phyloP scores from a whole-genome alignment of 92 coral and sea anemone species.

The Epizoanthus scotinus region DNA sequence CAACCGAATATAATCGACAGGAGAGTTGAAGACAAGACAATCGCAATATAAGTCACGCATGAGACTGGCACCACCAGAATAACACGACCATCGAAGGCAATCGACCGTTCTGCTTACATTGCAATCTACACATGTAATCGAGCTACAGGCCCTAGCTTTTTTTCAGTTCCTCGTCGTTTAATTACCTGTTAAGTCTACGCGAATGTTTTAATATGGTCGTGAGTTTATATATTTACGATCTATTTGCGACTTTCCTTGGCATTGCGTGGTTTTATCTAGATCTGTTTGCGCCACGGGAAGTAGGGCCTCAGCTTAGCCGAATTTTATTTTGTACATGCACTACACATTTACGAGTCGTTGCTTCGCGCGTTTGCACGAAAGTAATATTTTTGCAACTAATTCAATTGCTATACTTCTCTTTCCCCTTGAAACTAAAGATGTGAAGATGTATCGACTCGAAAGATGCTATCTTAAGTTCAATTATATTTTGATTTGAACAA shows the following conservation, averaged over 20 bases:
- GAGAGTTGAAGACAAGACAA: neutral
- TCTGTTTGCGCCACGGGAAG: conserved; percentile 11
- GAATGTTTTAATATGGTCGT: neutral
- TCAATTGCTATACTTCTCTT: neutral
- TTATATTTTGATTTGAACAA: neutral
- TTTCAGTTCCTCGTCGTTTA: neutral
- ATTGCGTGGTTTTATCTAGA: conserved; percentile 3
- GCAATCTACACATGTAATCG: neutral
- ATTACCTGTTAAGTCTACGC: neutral
- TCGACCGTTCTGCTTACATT: neutral
- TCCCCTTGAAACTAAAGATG: neutral
- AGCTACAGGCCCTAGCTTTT: neutral
- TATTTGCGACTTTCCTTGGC: neutral
- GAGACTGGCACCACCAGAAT: neutral
- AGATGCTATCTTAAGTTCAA: neutral
- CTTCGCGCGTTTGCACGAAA: too few relatives aligned
- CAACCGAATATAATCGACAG: neutral
- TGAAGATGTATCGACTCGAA: neutral
- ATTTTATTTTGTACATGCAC: neutral
- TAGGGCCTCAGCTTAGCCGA: neutral
- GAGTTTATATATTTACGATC: neutral
- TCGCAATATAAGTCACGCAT: conserved; percentile 13
- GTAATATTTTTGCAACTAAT: neutral
- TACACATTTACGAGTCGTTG: too few relatives aligned
- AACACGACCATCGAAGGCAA: too few relatives aligned